phyloP scores from a whole-genome alignment of 2,797 vertebrate genomes.

The Mycteria americana region DNA sequence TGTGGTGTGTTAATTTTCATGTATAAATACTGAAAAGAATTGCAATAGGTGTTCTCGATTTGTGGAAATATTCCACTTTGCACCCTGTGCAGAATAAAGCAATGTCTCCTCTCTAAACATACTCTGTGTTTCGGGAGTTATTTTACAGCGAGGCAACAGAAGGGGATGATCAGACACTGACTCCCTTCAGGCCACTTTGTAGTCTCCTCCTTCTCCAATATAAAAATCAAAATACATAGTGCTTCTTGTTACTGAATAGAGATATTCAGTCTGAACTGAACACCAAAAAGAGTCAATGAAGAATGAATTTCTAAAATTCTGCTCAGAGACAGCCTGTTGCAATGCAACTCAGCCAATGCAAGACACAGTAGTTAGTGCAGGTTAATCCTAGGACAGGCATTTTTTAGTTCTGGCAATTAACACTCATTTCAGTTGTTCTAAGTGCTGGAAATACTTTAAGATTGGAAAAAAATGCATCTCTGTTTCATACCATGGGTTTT shows the following conservation, averaged over 20 bases:
- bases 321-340: neutral
- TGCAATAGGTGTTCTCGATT: too few relatives aligned
- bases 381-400: neutral
- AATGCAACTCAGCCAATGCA: neutral
- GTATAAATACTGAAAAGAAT: too few relatives aligned
- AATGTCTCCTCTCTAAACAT: too few relatives aligned
- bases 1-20: too few relatives aligned
- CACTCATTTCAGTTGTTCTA: neutral
- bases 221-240: neutral
- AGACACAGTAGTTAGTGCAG: too few relatives aligned
- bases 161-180: too few relatives aligned
- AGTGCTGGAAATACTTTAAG: neutral
- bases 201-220: neutral
- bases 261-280: neutral
- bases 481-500: neutral
- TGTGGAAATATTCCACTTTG: too few relatives aligned
- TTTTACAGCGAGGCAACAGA: too few relatives aligned
- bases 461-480: neutral
- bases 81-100: too few relatives aligned
- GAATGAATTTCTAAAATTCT: neutral
- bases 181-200: neutral
- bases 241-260: neutral
- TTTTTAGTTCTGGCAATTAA: neutral
- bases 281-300: neutral
- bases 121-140: too few relatives aligned